Base-by-base conservation (phyloP, 2,113 vertebrate species). In the Choloepus hoffmanni region DNA sequence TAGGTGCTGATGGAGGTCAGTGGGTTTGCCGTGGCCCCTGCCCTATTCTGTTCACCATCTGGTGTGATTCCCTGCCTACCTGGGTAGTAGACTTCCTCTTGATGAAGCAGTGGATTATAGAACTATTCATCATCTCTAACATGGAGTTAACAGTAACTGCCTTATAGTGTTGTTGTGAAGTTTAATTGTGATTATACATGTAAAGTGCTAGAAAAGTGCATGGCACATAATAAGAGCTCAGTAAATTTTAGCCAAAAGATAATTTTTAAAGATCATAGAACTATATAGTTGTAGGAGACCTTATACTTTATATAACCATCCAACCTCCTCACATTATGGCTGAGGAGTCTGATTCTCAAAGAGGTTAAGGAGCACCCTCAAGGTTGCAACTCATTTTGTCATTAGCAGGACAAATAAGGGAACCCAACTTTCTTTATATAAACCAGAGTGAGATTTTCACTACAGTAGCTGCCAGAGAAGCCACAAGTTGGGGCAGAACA, bases 391-490 rank as follows among this genome's bases (percentile, higher is more conserved):
- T 53, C 15, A 48, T 26, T 76, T 16, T 48, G 24, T 63, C 78
- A 30, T 93, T 63, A 72, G 21, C 5, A 68, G 60, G 62, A 73
- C 1, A 62, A 85, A 67, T 18, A 50, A 28, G 58, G 36, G 19
- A 70, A 81, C 23, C 16, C 7, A 65, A 36, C 48, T 58, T 58
- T 70, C 84, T 93, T 90, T 36, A 65, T 95, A 92, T 92, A 40
- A 63, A 16, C 62, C 16, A 90, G 45, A 30, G 13, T 88, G 90
- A 93, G 84, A 62, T 60, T 45, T 89, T 93, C 26, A 58, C n/a
- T 7, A 0, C 16, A n/a, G 24, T 62, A 70, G 65, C 58, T 86
- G 48, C 19, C 45, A n/a, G 53, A 81, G 67, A 82, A 94, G 48
- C 70, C 90, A 53, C 48, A 6, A 28, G 28, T 58, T 7, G 14